phyloP scores from a whole-genome alignment of 2,113 vertebrate species.

The Leptobrachium ailaonicum region DNA sequence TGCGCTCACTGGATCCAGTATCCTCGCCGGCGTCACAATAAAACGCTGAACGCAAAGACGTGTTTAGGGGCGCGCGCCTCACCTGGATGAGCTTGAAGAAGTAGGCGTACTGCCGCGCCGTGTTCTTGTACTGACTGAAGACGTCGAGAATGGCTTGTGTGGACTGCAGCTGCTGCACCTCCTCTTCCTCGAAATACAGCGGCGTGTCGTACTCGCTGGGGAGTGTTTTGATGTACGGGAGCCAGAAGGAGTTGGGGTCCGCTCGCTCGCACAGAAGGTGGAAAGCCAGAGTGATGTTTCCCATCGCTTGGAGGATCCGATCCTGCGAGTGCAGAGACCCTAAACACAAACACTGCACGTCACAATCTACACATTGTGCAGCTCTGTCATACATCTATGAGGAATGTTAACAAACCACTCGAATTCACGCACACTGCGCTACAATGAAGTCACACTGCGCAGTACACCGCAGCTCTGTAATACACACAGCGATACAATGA shows the following conservation, averaged over 20 bases:
- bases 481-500: too few species aligned
- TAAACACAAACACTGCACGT: conserved; percentile 53
- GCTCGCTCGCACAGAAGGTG: conserved; percentile 92
- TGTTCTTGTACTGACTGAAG: conserved; percentile 97
- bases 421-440: too few species aligned
- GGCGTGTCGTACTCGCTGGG: conserved; percentile 90
- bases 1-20: too few species aligned
- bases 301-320: conserved; percentile 96
- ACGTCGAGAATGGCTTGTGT: conserved; percentile 93
- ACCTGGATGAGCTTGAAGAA: conserved; percentile 98
- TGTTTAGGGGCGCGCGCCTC: conserved; percentile 45
- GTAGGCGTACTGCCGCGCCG: conserved; percentile 95
- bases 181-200: conserved; percentile 91
- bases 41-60: too few species aligned
- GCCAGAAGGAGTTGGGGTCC: conserved; percentile 84
- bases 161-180: conserved; percentile 85
- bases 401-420: too few species aligned
- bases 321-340: conserved; percentile 91
- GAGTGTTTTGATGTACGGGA: conserved; percentile 92
- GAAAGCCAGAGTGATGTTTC: conserved; percentile 92
- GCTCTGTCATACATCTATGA: too few species aligned
- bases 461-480: too few species aligned
- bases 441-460: too few species aligned
- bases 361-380: too few species aligned
- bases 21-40: too few species aligned